Percentiles rank a stretch among this genome's conserved stretches.
These are phyloP conservation scores for Limnephilus marmoratus DNA, from an alignment of 2,888 invertebrate species.

Conservation along the genomic window DNA sequence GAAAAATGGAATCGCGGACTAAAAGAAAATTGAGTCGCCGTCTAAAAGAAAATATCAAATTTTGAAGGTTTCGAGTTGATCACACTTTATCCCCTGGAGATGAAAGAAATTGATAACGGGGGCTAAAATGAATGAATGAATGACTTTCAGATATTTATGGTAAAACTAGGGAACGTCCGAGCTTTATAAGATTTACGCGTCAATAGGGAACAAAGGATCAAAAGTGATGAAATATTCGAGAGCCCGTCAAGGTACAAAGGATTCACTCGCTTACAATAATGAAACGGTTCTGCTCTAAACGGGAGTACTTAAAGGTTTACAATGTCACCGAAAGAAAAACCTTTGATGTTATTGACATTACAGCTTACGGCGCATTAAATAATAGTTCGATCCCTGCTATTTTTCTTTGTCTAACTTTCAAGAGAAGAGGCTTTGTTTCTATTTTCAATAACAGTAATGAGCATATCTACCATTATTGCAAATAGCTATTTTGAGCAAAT, in stretches of 20 bases:
- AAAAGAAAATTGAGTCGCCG: conserved; percentile 22
- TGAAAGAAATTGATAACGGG: conserved; percentile 36
- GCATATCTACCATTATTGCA: neutral
- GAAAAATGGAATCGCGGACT: neutral
- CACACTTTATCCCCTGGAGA: conserved; percentile 28
- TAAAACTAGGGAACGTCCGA: neutral
- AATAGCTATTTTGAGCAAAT: too few species aligned
- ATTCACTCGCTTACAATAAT: neutral
- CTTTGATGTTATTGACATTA: neutral
- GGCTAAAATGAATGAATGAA: conserved; percentile 8
- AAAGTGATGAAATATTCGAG: neutral
- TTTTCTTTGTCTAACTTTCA: neutral
- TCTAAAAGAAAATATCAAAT: conserved; percentile 23
- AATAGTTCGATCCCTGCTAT: neutral
- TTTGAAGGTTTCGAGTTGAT: conserved; percentile 20
- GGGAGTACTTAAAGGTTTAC: neutral
- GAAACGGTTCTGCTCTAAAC: neutral
- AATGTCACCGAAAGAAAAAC: neutral
- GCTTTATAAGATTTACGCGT: conserved; percentile 2
- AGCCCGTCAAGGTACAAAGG: neutral
- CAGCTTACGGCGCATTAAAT: neutral
- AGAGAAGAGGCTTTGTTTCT: neutral
- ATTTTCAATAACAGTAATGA: neutral
- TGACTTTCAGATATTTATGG: conserved; percentile 14
- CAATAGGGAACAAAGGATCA: neutral